Evolutionary conservation across 2,113 vertebrate species (phyloP).

Genomic region (Protobothrops flavoviridis): DNA sequence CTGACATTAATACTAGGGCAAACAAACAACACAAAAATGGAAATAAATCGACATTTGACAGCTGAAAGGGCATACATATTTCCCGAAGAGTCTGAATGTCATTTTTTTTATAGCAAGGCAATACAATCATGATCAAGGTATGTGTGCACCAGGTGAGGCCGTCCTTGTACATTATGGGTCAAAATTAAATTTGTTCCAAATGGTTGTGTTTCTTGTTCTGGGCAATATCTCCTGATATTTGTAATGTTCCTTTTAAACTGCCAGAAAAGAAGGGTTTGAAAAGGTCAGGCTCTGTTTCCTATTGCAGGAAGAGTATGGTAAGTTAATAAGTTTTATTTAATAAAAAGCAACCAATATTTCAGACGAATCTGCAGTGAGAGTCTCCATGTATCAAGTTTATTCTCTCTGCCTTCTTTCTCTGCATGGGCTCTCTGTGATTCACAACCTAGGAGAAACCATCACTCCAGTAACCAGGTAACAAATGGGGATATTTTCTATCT

Average conservation of each 20-base stretch:
- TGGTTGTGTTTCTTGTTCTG: conserved; percentile 58
- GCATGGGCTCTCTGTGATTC: rapidly evolving
- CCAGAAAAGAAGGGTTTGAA: conserved; percentile 52
- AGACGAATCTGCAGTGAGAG: conserved; percentile 41
- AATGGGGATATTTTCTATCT: background rate
- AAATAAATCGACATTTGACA: conserved; percentile 69
- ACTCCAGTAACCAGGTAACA: background rate
- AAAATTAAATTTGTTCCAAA: conserved; percentile 70
- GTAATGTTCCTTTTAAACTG: conserved; percentile 62
- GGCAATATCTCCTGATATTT: conserved; percentile 64
- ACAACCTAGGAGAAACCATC: conserved; percentile 7
- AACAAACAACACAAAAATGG: conserved; percentile 62
- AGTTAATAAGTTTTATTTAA: conserved; percentile 61
- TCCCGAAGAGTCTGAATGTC: conserved; percentile 77
- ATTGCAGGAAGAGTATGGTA: conserved; percentile 53
- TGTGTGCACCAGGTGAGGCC: conserved; percentile 31
- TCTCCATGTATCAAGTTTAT: background rate
- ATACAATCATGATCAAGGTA: conserved; percentile 48
- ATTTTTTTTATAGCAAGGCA: conserved; percentile 67
- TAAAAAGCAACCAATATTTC: conserved; percentile 58
- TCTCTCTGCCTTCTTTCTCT: background rate
- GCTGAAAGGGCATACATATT: conserved; percentile 74
- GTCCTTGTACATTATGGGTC: conserved; percentile 55
- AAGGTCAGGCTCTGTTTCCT: conserved; percentile 70
- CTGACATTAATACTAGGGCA: conserved; percentile 69